Percentiles rank a stretch among this genome's conserved stretches.
Conservation (phyloP, 2,888 invertebrate species). For the Erebia palarica region DNA sequence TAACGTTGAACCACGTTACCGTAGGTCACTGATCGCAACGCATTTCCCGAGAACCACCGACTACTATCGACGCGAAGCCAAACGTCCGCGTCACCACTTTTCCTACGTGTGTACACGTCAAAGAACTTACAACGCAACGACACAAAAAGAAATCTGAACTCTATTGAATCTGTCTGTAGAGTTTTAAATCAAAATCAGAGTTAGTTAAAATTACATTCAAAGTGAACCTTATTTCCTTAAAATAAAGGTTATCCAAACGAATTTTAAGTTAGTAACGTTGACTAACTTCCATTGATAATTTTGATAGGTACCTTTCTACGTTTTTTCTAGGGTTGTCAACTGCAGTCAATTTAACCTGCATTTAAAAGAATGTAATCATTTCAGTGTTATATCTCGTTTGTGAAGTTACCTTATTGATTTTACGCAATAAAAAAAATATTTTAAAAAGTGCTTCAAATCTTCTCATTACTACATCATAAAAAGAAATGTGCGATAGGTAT, state of each 20-base stretch:
- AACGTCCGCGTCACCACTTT: constrained; percentile 48
- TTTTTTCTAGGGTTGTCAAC: neutral
- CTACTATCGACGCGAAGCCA: constrained; percentile 42
- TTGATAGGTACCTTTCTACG: constrained; percentile 11
- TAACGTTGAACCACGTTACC: constrained; percentile 47
- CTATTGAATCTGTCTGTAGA: neutral
- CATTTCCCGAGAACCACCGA: constrained; percentile 32
- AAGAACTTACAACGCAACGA: neutral
- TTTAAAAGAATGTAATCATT: no score
- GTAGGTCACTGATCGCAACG: constrained; percentile 66
- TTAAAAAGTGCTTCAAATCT: no score
- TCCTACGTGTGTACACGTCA: constrained; percentile 24
- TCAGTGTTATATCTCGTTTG: no score
- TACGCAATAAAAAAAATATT: no score
- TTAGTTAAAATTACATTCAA: neutral
- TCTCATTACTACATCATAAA: no score
- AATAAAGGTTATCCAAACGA: neutral
- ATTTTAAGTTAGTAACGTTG: constrained; percentile 15
- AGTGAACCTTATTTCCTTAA: constrained; percentile 16
- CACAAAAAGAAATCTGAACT: constrained; percentile 4
- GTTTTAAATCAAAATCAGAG: constrained; percentile 1
- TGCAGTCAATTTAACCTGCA: no score
- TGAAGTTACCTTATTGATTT: no score
- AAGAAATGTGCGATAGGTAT: no score
- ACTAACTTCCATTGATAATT: constrained; percentile 30